Evolutionary conservation across 1,140 invertebrate species (phyloP), one percentile per base, ranked within the genome.

Genomic region (Drosophila gunungcola): DNA sequence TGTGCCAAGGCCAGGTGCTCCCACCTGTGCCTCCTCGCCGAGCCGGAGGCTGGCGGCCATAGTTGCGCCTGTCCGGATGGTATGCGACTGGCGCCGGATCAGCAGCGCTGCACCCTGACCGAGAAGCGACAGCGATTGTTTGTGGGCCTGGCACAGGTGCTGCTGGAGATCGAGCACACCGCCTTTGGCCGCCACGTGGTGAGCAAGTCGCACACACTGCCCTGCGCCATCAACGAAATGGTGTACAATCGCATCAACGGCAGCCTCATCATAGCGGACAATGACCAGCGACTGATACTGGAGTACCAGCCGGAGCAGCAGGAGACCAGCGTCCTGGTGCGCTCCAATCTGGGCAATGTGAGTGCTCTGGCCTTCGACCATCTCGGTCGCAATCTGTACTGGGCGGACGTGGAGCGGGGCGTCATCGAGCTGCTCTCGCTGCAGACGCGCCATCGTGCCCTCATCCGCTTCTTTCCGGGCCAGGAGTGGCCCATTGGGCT

Each of bases 41-140:
- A 95, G 1, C 93, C 93, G 43, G 92, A 81, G 1, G 92, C 93
- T 25, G 92, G 81, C 0, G 93, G 91, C 0, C 95, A 95, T 79
- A 93, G 93, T 0, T 99, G 98, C 92, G 95, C 94, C 5, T 99
- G 98, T 85, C 96, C 97, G 0, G 93, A 96, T 29, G 95, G 96
- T 12, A 96, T 96, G 88, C 78, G 91, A 36, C 80, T 96, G 1
- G 69, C 79, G 2, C 6, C 32, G 0, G 94, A 95, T 81, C 88
- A 92, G 34, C 93, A 92, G 5, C 93, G 92, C 2, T 96, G 95
- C 70, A 90, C 70, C 65, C 90, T 93, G 92, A 92, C 81, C 3
- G 76, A 73, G 38, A 92, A 93, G 52, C 91, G 86, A 21, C 93
- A 94, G 41, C 81, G 90, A 0, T 51, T 94, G 2, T 91, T 92